Base-by-base conservation (phyloP, 2,113 vertebrate species). In the Xiphophorus couchianus region DNA sequence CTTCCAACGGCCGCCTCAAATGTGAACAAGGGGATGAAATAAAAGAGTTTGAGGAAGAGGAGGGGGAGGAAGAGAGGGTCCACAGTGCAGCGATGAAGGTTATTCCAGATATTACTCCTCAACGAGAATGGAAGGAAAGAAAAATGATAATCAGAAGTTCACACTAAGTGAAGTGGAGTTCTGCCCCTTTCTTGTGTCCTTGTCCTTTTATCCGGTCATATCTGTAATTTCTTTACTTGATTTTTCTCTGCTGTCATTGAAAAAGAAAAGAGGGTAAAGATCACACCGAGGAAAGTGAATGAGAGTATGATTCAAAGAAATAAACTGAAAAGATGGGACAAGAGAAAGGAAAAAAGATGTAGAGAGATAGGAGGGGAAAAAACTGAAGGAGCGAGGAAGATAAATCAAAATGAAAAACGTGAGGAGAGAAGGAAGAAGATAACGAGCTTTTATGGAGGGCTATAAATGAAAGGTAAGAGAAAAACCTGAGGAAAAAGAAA, bases 21-120 rank as follows among this genome's bases (percentile, higher is more conserved):
- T 84, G 79, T 69, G 87, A 85, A 83, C 74, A 84, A 85, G 84
- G 65, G 88, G 85, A 86, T 83, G 63, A 88, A 88, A 87, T 80
- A 81, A 73, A 85, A 80, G 82, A 82, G 89, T 62, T 54, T 69
- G 70, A 6, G 71, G 69, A 27, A 66, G 54, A 8, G 51, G 44
- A 29, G 19, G 51, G 51, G 51, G 19, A 48, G 17, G 48, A 14
- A 62, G n/a, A 66, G 64, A 11, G 69, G 70, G 58, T 71, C 51
- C 44, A 44, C 29, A 31, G 28, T 76, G 77, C 71, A 72, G 60
- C 1, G 74, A 67, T 93, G 85, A 93, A 93, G 92, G 91, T 92
- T 90, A 91, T 89, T 84, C 75, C 74, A 83, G 83, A 84, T 85
- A 86, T 90, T 90, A 89, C 65, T 86, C 76, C 85, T 84, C 75